Evolutionary conservation across 2,113 vertebrate species (phyloP).

Genomic region (Melanostigma gelatinosum): DNA sequence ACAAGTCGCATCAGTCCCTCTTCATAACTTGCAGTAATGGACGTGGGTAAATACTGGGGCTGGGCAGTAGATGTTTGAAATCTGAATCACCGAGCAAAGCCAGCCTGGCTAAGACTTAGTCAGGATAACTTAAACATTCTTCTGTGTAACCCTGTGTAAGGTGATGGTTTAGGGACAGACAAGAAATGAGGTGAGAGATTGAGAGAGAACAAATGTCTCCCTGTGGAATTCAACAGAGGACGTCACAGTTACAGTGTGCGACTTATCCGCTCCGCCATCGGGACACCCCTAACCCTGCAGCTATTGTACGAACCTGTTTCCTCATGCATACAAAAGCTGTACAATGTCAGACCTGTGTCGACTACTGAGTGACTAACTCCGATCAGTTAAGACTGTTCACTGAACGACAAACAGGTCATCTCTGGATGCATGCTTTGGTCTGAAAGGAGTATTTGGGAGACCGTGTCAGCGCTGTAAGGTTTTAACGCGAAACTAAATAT

Average conservation of each 20-base stretch:
- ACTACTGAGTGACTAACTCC: background rate
- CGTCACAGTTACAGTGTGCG: background rate
- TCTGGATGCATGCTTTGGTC: background rate
- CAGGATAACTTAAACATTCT: background rate
- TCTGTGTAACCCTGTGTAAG: background rate
- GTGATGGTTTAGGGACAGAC: background rate
- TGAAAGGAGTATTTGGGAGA: background rate
- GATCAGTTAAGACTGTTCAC: background rate
- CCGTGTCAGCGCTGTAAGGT: background rate
- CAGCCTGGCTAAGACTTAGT: background rate
- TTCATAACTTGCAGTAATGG: too few species aligned
- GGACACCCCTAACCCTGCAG: background rate
- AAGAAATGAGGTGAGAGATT: background rate
- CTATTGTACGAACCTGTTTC: background rate
- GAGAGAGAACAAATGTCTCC: background rate
- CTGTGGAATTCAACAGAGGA: background rate
- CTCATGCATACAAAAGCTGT: background rate
- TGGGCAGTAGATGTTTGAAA: too few species aligned
- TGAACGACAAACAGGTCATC: background rate
- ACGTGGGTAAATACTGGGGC: too few species aligned
- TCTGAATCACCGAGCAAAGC: background rate
- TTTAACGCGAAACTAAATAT: background rate
- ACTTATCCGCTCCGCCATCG: background rate
- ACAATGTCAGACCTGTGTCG: background rate
- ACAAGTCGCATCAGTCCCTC: too few species aligned